Evolutionary conservation across 2,113 vertebrate species (phyloP), one percentile per base, ranked within the genome.

Genomic region (Microcebus murinus): DNA sequence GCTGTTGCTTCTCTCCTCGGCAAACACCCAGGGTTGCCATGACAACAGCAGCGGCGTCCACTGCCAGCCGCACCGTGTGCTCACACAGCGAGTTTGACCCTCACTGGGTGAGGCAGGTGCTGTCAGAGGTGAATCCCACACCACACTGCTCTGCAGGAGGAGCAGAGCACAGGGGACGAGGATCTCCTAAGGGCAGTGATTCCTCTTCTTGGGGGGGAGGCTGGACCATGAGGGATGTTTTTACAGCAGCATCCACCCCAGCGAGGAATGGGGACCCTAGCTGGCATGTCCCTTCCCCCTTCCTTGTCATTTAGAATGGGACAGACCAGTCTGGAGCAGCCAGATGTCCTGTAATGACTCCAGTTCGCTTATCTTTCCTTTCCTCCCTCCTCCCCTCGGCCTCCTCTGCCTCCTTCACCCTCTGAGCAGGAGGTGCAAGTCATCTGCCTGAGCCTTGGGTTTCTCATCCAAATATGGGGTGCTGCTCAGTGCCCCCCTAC

Each of bases 61-160:
- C 6, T 55, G 14, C 52, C 4, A 0, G 25, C 0, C 0, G 39
- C 5, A 31, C 71, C 2, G 0, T 39, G 3, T 0, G 14, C 2
- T 23, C 23, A 0, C 27, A 13, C 11, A 2, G 59, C 65, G 50
- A 14, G 1, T 4, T 8, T 39, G 17, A 14, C 17, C 36, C 65
- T 29, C 34, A 14, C 63, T 9, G 4, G 1, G 4, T 8, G 34
- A 4, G 63, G 74, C 3, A 8, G 15, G 77, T 4, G 50, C 15
- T 31, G 0, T 6, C 61, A 6, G 67, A 27, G 39, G 21, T 1
- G 39, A 21, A 4, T 14, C 23, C 7, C 70, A 63, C 17, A 1
- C 1, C 8, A 20, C 39, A 34, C 17, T 10, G 50, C 39, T 87
- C 34, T 1, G 45, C 20, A 76, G 82, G 45, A 74, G 42, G 10